These are phyloP conservation scores for Anguilla rostrata DNA, from an alignment of 2,113 vertebrate species.

Conservation along the genomic window DNA sequence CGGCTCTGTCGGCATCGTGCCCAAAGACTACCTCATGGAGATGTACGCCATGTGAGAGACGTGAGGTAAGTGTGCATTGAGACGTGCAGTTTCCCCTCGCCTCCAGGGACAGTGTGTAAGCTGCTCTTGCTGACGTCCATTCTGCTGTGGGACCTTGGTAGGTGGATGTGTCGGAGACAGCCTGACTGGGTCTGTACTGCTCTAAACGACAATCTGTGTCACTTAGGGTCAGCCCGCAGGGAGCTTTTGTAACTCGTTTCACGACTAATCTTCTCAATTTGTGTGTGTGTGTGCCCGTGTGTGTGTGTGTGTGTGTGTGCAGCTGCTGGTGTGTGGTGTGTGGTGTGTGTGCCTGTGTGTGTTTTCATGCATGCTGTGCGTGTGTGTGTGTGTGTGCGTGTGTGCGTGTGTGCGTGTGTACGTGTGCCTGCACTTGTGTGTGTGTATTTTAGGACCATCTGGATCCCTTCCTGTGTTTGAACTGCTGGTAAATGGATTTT, in stretches of 20 bases:
- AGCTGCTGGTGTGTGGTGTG: background rate
- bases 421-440: background rate
- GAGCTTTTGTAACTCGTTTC: background rate
- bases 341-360: background rate
- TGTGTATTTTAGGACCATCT: conserved; percentile 1
- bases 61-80: conserved; percentile 83
- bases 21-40: conserved; percentile 92
- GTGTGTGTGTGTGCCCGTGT: background rate
- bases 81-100: conserved; percentile 29
- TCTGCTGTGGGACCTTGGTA: background rate
- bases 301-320: background rate
- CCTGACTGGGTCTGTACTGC: background rate
- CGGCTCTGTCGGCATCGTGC: conserved; percentile 91
- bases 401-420: background rate
- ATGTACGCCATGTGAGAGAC: conserved; percentile 84
- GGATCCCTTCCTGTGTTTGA: background rate
- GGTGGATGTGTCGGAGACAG: background rate
- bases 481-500: background rate
- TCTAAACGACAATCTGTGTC: conserved; percentile 46
- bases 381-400: background rate
- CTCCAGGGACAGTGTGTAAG: background rate
- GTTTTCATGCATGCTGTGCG: too few species aligned
- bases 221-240: conserved; percentile 11
- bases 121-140: background rate
- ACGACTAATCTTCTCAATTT: background rate